phyloP scores from a whole-genome alignment of 2,888 invertebrate species.

The Globia sparganii region DNA sequence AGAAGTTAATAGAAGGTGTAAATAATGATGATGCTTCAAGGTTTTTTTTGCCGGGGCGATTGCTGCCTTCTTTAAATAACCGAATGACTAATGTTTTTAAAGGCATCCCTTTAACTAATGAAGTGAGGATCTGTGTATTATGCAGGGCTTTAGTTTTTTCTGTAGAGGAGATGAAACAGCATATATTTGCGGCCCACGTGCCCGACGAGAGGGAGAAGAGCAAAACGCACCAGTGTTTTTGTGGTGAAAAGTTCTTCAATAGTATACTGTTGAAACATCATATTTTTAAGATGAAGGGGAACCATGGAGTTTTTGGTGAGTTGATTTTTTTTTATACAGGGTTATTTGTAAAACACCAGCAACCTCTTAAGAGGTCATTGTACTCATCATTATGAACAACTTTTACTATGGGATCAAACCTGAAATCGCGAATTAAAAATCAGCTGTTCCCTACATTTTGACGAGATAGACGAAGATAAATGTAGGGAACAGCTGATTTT shows the following conservation, averaged over 20 bases:
- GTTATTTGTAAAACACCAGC: too few relatives aligned
- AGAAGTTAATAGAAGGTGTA: background rate
- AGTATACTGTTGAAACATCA: conserved; percentile 79
- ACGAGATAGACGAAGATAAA: too few relatives aligned
- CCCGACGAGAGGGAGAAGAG: background rate
- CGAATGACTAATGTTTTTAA: conserved; percentile 60
- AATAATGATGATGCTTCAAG: background rate
- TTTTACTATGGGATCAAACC: too few relatives aligned
- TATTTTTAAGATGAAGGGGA: conserved; percentile 71
- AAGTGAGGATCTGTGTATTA: conserved; percentile 73
- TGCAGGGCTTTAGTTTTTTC: conserved; percentile 76
- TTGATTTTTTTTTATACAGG: background rate
- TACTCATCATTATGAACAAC: too few relatives aligned
- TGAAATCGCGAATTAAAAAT: too few relatives aligned
- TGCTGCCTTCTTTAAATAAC: conserved; percentile 9
- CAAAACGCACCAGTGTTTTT: conserved; percentile 68
- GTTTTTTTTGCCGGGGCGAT: conserved; percentile 51
- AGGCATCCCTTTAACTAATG: conserved; percentile 67
- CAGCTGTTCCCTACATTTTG: too few relatives aligned
- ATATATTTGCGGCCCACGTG: conserved; percentile 69
- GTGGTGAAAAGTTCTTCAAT: conserved; percentile 76
- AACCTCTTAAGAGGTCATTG: too few relatives aligned
- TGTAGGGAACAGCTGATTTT: too few relatives aligned
- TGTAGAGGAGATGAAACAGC: conserved; percentile 57
- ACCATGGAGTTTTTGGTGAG: conserved; percentile 62